A percentile compares a stretch with the other conserved stretches of the same genome.
These are phyloP conservation scores for Lysiphlebus fabarum DNA, from an alignment of 1,140 invertebrate species.

Conservation along the genomic window DNA sequence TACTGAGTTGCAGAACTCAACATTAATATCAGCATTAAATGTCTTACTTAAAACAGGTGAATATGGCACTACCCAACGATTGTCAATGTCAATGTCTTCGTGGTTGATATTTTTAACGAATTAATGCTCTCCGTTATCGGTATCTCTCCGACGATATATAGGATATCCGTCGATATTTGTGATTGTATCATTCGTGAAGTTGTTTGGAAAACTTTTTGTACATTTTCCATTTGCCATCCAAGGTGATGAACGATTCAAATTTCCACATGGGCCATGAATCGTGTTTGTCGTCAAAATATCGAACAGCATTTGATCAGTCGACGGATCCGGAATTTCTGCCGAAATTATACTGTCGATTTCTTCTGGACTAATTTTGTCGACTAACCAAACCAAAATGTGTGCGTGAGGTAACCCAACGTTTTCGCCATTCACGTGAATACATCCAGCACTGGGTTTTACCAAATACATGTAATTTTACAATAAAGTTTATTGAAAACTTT, in stretches of 20 bases:
- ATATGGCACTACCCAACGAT: constrained; percentile 58
- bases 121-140: constrained; percentile 17
- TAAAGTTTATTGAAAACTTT: constrained; percentile 34
- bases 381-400: constrained; percentile 39
- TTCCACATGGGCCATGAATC: constrained; percentile 44
- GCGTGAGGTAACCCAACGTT: constrained; percentile 46
- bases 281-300: constrained; percentile 41
- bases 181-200: constrained; percentile 40
- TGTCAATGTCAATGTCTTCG: constrained; percentile 40
- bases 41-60: constrained; percentile 52
- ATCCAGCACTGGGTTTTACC: constrained; percentile 44
- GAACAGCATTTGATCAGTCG: constrained; percentile 45
- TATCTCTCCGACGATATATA: constrained; percentile 20
- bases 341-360: constrained; percentile 49
- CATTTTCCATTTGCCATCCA: constrained; percentile 51
- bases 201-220: constrained; percentile 36
- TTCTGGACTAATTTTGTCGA: constrained; percentile 39
- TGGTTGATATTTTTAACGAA: constrained; percentile 1
- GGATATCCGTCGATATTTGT: constrained; percentile 32
- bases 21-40: constrained; percentile 47
- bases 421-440: constrained; percentile 57
- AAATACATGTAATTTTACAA: constrained; percentile 36
- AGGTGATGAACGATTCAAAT: constrained; percentile 39
- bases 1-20: constrained; percentile 35
- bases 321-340: constrained; percentile 57